These are phyloP conservation scores for Maconellicoccus hirsutus DNA, from an alignment of 1,140 invertebrate species.

Conservation along the genomic window DNA sequence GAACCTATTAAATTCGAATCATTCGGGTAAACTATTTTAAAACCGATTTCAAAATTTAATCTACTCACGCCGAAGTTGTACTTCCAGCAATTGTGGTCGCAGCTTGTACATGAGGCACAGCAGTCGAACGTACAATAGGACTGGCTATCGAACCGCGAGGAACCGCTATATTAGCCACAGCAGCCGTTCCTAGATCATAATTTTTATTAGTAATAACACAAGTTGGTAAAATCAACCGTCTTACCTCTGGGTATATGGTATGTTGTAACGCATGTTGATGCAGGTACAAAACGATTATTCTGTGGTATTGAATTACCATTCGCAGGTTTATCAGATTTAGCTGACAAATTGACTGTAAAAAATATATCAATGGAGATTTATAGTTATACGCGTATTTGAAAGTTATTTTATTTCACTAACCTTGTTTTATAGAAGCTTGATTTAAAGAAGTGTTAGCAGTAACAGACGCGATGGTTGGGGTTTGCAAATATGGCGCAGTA, in stretches of 20 bases:
- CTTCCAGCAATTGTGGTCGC: neutral
- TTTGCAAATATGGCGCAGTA: neutral
- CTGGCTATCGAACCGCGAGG: conserved; percentile 40
- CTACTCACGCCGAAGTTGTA: neutral
- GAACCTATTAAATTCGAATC: neutral
- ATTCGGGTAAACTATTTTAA: neutral
- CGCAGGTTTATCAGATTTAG: neutral
- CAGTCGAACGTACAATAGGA: conserved; percentile 37
- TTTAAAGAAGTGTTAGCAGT: neutral
- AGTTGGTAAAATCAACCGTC: neutral
- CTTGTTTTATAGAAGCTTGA: neutral
- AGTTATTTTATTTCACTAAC: too few species aligned
- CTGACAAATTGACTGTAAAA: neutral
- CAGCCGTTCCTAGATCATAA: conserved; percentile 35
- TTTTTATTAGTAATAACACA: neutral
- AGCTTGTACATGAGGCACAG: conserved; percentile 29
- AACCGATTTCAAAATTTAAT: neutral
- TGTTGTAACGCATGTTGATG: conserved; percentile 33
- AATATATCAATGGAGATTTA: too few species aligned
- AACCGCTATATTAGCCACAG: conserved; percentile 42
- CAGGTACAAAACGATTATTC: conserved; percentile 7
- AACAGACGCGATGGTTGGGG: neutral
- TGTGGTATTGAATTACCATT: neutral
- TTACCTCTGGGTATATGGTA: conserved; percentile 38
- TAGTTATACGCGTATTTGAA: too few species aligned